Conservation (phyloP, 2,113 vertebrate species). For the Pollachius pollachius region DNA sequence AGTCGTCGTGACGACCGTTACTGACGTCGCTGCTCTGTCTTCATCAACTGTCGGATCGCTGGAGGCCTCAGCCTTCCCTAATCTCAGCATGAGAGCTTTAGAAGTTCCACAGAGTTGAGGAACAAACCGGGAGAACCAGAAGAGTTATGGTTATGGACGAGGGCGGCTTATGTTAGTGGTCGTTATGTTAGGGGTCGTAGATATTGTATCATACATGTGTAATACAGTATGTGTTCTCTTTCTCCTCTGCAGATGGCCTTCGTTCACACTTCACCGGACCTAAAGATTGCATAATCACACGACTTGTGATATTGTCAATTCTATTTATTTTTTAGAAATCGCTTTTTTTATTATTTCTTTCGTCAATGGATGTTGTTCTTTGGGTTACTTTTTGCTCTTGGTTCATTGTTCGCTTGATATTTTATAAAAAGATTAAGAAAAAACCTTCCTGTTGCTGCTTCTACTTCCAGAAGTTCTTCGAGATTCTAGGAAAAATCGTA, state of each 20-base stretch:
- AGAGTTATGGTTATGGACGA: neutral
- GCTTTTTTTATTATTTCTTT: constrained; percentile 44
- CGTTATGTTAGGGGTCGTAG: neutral
- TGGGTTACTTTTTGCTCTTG: neutral
- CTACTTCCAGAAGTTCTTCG: too few relatives aligned
- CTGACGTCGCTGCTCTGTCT: neutral
- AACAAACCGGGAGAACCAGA: too few relatives aligned
- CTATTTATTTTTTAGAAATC: constrained; percentile 50
- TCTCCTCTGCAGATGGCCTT: constrained; percentile 56
- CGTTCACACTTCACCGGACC: constrained; percentile 31
- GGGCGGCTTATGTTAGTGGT: neutral
- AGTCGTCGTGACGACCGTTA: constrained; percentile 31
- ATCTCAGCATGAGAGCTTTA: too few relatives aligned
- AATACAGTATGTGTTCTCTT: neutral
- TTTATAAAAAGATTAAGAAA: too few relatives aligned
- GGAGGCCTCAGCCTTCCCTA: too few relatives aligned
- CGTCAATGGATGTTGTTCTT: neutral
- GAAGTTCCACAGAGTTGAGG: constrained; percentile 15
- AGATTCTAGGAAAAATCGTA: too few relatives aligned
- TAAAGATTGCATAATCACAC: constrained; percentile 22
- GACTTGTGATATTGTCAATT: constrained; percentile 38
- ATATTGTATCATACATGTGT: neutral
- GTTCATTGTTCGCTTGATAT: neutral
- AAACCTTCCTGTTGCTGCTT: too few relatives aligned
- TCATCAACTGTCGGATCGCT: constrained; percentile 44